These are phyloP conservation scores for Yponomeuta plumbellus DNA, from an alignment of 2,888 invertebrate species.

Conservation along the genomic window DNA sequence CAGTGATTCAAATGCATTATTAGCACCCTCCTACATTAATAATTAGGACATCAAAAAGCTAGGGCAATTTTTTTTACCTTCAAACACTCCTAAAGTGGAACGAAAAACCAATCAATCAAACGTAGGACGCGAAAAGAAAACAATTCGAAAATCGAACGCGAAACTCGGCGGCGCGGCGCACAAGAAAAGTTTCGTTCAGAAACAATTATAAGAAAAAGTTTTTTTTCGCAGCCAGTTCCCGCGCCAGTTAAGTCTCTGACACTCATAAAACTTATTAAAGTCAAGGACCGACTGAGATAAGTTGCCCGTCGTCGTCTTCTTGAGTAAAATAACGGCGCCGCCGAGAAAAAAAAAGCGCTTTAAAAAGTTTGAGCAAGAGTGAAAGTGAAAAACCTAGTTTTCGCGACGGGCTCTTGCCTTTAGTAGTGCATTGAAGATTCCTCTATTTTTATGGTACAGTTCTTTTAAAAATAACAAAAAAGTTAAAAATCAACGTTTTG, in stretches of 20 bases:
- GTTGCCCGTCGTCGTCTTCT: slow-evolving; percentile 64
- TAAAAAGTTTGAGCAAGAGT: slow-evolving; percentile 51
- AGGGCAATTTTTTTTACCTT: background rate
- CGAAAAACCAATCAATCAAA: slow-evolving; percentile 5
- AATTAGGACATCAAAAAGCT: too few species aligned
- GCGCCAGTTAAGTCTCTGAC: slow-evolving; percentile 72
- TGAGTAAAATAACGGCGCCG: slow-evolving; percentile 73
- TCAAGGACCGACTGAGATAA: slow-evolving; percentile 76
- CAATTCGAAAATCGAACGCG: slow-evolving; percentile 38
- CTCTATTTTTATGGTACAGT: too few species aligned
- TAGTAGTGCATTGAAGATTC: background rate
- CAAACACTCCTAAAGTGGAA: background rate
- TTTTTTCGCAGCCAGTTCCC: slow-evolving; percentile 66
- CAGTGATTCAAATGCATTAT: too few species aligned
- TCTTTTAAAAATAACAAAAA: too few species aligned
- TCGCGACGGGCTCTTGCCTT: slow-evolving; percentile 24
- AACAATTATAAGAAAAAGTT: slow-evolving; percentile 74
- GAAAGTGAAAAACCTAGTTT: slow-evolving; percentile 62
- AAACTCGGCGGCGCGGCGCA: background rate
- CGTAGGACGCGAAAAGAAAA: slow-evolving; percentile 20
- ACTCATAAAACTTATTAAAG: slow-evolving; percentile 77
- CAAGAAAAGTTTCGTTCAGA: slow-evolving; percentile 38
- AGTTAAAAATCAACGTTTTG: too few species aligned
- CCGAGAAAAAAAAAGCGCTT: slow-evolving; percentile 61
- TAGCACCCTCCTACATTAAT: too few species aligned